phyloP scores from a whole-genome alignment of 2,797 vertebrate species.

The Otolemur crassicaudatus region DNA sequence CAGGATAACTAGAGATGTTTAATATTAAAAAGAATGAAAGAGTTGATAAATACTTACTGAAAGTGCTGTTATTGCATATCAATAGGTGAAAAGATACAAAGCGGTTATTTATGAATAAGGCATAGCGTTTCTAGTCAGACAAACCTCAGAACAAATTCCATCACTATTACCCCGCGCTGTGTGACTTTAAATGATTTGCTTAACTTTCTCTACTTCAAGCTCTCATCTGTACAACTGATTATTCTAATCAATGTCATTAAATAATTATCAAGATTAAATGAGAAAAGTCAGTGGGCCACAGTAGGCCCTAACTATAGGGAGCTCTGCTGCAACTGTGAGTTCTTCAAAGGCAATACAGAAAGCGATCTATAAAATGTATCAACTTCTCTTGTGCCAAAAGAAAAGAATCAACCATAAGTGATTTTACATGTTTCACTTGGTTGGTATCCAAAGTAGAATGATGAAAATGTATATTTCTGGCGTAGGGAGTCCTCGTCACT shows the following conservation, averaged over 20 bases:
- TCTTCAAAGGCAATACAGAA: constrained; percentile 19
- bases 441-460: not conserved
- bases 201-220: not conserved
- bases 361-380: constrained; percentile 30
- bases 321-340: not conserved
- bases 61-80: not conserved
- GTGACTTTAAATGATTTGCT: not conserved
- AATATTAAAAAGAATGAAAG: not conserved
- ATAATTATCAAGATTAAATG: not conserved
- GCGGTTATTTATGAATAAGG: not conserved
- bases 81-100: not conserved
- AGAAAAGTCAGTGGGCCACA: not conserved
- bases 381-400: constrained; percentile 41
- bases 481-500: not conserved
- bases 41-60: not conserved
- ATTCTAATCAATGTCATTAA: constrained; percentile 33
- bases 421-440: constrained; percentile 37
- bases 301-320: not conserved
- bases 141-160: not conserved
- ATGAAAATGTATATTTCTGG: constrained; percentile 12
- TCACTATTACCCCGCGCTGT: not conserved
- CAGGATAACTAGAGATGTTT: not conserved
- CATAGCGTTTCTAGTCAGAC: not conserved
- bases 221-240: constrained; percentile 8
- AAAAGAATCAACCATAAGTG: constrained; percentile 24